Percentiles rank a stretch among this genome's conserved stretches.
These are phyloP conservation scores for Atherinosoma microstoma DNA, from an alignment of 2,797 vertebrate genomes.

Conservation along the genomic window DNA sequence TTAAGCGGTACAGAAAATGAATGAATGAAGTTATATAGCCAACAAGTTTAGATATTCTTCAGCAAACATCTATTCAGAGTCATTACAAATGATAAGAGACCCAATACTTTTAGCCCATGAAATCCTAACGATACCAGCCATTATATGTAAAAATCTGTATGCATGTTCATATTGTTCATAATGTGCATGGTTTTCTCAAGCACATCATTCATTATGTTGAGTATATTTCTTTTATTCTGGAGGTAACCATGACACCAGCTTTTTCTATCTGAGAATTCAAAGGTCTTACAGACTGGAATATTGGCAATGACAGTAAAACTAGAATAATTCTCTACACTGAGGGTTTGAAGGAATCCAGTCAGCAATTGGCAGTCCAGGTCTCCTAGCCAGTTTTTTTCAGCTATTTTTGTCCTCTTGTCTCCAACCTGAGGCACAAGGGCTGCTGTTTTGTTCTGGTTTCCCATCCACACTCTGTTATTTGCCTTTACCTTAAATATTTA, in stretches of 20 bases:
- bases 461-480: slow-evolving; percentile 5
- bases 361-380: slow-evolving; percentile 28
- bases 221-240: slow-evolving; percentile 46
- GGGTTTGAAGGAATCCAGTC: slow-evolving; percentile 40
- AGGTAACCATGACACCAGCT: slow-evolving; percentile 12
- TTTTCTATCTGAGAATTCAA: slow-evolving; percentile 27
- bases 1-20: too few relatives aligned
- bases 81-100: too few relatives aligned
- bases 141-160: not conserved
- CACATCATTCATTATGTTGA: slow-evolving; percentile 48
- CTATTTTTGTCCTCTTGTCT: slow-evolving; percentile 50
- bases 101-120: too few relatives aligned
- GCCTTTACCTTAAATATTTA: slow-evolving; percentile 9
- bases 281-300: slow-evolving; percentile 24
- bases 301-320: slow-evolving; percentile 20
- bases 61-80: too few relatives aligned
- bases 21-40: too few relatives aligned
- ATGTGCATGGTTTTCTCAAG: slow-evolving; percentile 34
- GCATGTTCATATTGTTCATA: not conserved
- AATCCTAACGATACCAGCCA: too few relatives aligned
- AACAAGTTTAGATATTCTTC: too few relatives aligned
- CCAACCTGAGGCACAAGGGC: slow-evolving; percentile 31
- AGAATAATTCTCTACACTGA: slow-evolving; percentile 12
- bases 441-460: slow-evolving; percentile 28
- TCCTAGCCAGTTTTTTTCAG: slow-evolving; percentile 31